Conservation (phyloP, 2,888 invertebrate genomes). For the Acrobasis repandana region DNA sequence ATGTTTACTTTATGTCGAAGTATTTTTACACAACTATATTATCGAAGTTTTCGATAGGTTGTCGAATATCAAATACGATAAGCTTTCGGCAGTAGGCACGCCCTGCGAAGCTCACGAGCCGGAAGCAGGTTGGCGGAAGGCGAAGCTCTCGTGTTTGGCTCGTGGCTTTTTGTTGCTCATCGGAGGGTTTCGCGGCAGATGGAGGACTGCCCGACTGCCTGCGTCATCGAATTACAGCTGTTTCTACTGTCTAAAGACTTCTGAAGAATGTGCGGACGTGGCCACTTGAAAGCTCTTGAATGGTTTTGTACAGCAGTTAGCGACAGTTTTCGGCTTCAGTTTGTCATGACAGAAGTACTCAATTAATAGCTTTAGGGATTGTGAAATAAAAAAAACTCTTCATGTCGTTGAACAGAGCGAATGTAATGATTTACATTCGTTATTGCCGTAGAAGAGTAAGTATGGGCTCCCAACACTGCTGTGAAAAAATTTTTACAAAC, state of each 20-base stretch:
- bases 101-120: slow-evolving; percentile 37
- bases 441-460: too few species aligned
- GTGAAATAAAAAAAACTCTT: too few species aligned
- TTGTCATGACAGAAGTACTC: too few species aligned
- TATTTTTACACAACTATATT: not conserved
- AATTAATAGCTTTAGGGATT: too few species aligned
- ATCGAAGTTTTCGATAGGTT: not conserved
- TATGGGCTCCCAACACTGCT: too few species aligned
- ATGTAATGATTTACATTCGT: too few species aligned
- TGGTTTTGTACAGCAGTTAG: not conserved
- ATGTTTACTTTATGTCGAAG: too few species aligned
- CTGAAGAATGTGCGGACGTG: slow-evolving; percentile 36
- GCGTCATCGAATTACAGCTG: slow-evolving; percentile 53
- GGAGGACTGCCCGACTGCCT: slow-evolving; percentile 42
- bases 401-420: too few species aligned
- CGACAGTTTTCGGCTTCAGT: not conserved
- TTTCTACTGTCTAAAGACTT: slow-evolving; percentile 42
- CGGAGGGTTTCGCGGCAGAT: slow-evolving; percentile 64
- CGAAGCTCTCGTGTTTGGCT: slow-evolving; percentile 50
- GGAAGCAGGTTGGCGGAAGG: slow-evolving; percentile 74
- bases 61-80: not conserved
- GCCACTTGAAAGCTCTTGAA: slow-evolving; percentile 25
- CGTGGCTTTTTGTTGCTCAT: slow-evolving; percentile 63
- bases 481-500: too few species aligned
- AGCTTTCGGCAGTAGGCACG: not conserved